phyloP scores from a whole-genome alignment of 2,888 invertebrate species.

The Ectemnius cavifrons region DNA sequence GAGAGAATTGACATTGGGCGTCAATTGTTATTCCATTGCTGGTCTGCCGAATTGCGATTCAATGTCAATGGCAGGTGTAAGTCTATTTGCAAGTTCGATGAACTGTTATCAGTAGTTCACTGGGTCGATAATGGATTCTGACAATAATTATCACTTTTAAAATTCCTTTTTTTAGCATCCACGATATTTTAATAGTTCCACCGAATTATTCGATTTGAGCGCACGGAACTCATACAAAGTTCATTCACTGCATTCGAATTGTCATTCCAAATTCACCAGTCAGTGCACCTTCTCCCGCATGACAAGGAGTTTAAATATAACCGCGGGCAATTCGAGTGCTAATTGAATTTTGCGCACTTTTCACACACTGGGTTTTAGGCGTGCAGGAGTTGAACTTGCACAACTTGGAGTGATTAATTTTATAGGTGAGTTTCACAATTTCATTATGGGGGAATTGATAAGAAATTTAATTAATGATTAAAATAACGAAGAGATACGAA shows the following conservation, averaged over 20 bases:
- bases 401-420: background rate
- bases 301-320: too few relatives aligned
- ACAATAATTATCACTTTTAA: background rate
- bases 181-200: background rate
- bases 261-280: too few relatives aligned
- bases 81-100: slow-evolving; percentile 3
- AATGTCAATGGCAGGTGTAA: slow-evolving; percentile 25
- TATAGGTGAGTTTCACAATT: background rate
- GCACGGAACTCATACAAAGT: background rate
- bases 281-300: too few relatives aligned
- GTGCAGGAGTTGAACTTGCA: too few relatives aligned
- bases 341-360: too few relatives aligned
- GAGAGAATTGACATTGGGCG: background rate
- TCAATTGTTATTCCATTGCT: background rate
- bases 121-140: background rate
- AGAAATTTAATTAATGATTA: background rate
- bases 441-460: background rate
- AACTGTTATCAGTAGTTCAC: background rate
- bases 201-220: background rate
- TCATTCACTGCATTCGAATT: too few relatives aligned
- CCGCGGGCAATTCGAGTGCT: too few relatives aligned
- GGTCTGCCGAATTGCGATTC: background rate
- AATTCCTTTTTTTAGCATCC: background rate
- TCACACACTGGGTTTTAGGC: too few relatives aligned
- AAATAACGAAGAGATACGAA: background rate